These are phyloP conservation scores for Coregonus clupeaformis DNA, from an alignment of 2,113 vertebrate genomes.

Conservation along the genomic window DNA sequence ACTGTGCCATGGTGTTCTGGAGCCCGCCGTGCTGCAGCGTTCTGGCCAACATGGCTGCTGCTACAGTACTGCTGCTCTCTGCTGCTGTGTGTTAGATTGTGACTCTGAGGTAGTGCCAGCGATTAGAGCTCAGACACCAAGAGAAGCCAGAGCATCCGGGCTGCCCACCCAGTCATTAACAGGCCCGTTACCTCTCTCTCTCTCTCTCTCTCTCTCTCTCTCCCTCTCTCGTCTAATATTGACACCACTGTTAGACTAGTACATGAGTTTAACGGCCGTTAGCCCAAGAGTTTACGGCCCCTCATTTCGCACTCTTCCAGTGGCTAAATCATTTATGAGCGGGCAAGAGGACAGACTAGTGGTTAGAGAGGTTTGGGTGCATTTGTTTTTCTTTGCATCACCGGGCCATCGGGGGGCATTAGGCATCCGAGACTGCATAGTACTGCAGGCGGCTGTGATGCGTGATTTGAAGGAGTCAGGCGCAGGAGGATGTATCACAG, in stretches of 20 bases:
- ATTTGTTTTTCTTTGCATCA: slow-evolving; percentile 42
- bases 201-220: background rate
- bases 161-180: background rate
- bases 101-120: background rate
- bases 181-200: too few species aligned
- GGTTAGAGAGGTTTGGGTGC: slow-evolving; percentile 16
- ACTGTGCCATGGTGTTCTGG: too few species aligned
- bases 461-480: too few species aligned
- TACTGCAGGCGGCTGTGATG: slow-evolving; percentile 31
- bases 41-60: too few species aligned
- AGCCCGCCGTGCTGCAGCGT: too few species aligned
- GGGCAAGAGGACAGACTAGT: slow-evolving; percentile 3
- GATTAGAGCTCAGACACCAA: background rate
- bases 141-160: background rate
- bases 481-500: too few species aligned
- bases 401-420: slow-evolving; percentile 34
- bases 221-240: slow-evolving; percentile 18
- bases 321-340: slow-evolving; percentile 25
- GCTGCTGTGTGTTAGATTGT: background rate
- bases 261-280: background rate
- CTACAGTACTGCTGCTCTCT: too few species aligned
- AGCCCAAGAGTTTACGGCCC: background rate
- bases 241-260: slow-evolving; percentile 1
- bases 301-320: slow-evolving; percentile 23
- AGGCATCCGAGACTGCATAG: slow-evolving; percentile 42